Conservation (phyloP, 2,113 vertebrate genomes). For the Ciconia boyciana region DNA sequence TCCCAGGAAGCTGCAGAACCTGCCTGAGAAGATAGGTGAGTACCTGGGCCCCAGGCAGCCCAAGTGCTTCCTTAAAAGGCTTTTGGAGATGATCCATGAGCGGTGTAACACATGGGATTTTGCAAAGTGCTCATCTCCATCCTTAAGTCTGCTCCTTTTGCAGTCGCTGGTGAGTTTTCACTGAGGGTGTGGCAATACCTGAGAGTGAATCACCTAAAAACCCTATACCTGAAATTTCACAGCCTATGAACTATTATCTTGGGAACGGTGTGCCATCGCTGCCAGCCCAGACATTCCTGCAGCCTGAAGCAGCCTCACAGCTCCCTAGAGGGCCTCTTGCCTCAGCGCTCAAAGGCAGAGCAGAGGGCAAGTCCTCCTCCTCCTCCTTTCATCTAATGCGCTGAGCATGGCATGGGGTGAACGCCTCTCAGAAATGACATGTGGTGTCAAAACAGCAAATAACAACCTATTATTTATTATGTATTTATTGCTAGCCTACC, state of each 20-base stretch:
- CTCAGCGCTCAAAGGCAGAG: not conserved
- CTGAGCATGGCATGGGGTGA: rapidly evolving
- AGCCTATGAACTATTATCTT: not conserved
- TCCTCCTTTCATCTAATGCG: not conserved
- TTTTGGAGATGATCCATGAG: not conserved
- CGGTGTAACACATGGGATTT: not conserved
- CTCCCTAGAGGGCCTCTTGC: not conserved
- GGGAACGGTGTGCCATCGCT: rapidly evolving
- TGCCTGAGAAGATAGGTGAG: not conserved
- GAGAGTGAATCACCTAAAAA: not conserved
- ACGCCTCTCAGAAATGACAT: not conserved
- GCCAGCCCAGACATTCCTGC: not conserved
- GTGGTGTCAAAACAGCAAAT: not conserved
- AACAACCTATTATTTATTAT: not conserved
- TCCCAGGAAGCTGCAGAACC: conserved; percentile 30
- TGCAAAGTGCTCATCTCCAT: not conserved
- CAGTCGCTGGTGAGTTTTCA: not conserved
- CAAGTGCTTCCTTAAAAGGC: not conserved
- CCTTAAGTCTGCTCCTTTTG: not conserved
- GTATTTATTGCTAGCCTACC: not conserved
- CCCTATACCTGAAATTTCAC: not conserved
- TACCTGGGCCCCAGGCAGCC: not conserved
- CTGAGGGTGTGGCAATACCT: not conserved
- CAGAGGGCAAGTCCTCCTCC: not conserved
- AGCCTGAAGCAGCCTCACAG: not conserved